phyloP scores from a whole-genome alignment of 2,797 vertebrate genomes.

The Benthosema pterotum region DNA sequence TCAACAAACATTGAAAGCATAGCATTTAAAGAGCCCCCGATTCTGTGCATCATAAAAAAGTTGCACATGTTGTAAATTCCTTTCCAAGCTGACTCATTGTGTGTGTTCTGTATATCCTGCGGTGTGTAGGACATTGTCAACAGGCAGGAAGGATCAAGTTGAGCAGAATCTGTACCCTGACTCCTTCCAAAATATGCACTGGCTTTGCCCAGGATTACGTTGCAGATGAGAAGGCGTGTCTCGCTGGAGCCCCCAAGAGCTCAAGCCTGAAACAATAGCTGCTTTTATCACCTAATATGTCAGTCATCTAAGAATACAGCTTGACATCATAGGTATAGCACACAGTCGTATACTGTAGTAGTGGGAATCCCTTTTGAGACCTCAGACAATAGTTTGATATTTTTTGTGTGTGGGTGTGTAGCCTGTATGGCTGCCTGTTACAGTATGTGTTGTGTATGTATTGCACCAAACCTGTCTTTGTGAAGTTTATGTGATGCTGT shows the following conservation, averaged over 20 bases:
- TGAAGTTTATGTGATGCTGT: slow-evolving; percentile 33
- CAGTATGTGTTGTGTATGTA: slow-evolving; percentile 10
- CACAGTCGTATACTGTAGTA: slow-evolving; percentile 16
- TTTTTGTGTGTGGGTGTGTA: slow-evolving; percentile 14
- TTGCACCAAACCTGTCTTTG: slow-evolving; percentile 17
- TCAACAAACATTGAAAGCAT: no score
- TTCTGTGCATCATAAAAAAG: no score
- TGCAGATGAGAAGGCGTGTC: slow-evolving; percentile 36
- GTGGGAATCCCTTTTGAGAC: slow-evolving; percentile 14
- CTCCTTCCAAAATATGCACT: slow-evolving; percentile 58
- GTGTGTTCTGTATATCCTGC: not conserved
- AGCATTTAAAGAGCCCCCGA: no score
- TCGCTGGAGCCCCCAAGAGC: slow-evolving; percentile 36
- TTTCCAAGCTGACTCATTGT: no score
- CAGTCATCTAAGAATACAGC: slow-evolving; percentile 70
- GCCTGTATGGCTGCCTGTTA: not conserved
- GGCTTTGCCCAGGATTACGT: slow-evolving; percentile 56
- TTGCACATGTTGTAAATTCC: no score
- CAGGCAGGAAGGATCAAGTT: not conserved
- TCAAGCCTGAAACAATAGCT: slow-evolving; percentile 48
- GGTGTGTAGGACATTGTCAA: not conserved
- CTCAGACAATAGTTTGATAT: slow-evolving; percentile 23
- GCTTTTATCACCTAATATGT: slow-evolving; percentile 64
- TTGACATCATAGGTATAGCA: slow-evolving; percentile 59
- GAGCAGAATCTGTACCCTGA: not conserved